A percentile compares a stretch with the other conserved stretches of the same genome.
These are phyloP conservation scores for Macrotis lagotis DNA, from an alignment of 2,113 vertebrate species.

Conservation along the genomic window DNA sequence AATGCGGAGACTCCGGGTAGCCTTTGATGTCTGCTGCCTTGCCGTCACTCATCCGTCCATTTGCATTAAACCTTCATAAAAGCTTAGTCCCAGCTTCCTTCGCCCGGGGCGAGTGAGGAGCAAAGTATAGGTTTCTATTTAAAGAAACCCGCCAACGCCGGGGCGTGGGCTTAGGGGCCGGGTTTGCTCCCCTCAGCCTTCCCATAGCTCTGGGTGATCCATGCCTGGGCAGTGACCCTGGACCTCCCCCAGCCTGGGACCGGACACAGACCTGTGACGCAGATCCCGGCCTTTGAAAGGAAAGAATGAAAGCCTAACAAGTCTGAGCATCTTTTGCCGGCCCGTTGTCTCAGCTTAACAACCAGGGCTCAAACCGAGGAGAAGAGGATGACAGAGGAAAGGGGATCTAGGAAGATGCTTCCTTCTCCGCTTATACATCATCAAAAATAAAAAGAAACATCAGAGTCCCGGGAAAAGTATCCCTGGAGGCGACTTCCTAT, in stretches of 20 bases:
- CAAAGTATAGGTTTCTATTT: constrained; percentile 90
- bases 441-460: neutral
- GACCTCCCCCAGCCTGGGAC: neutral
- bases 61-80: constrained; percentile 85
- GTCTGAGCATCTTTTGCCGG: neutral
- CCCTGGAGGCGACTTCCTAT: neutral
- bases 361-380: neutral
- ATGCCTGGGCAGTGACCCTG: neutral
- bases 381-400: neutral
- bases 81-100: constrained; percentile 86
- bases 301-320: neutral
- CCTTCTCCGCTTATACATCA: neutral
- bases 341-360: neutral
- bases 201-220: neutral
- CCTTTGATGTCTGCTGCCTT: constrained; percentile 95
- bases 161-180: neutral
- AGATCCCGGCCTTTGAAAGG: neutral
- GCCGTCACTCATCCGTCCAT: constrained; percentile 89
- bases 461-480: neutral
- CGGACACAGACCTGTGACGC: neutral
- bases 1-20: constrained; percentile 92
- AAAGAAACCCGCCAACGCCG: constrained; percentile 85
- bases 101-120: constrained; percentile 87
- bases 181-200: neutral
- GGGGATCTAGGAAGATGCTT: neutral